Evolutionary conservation across 2,797 vertebrate genomes (phyloP).

Genomic region (Tokudaia tokunoshimensis): DNA sequence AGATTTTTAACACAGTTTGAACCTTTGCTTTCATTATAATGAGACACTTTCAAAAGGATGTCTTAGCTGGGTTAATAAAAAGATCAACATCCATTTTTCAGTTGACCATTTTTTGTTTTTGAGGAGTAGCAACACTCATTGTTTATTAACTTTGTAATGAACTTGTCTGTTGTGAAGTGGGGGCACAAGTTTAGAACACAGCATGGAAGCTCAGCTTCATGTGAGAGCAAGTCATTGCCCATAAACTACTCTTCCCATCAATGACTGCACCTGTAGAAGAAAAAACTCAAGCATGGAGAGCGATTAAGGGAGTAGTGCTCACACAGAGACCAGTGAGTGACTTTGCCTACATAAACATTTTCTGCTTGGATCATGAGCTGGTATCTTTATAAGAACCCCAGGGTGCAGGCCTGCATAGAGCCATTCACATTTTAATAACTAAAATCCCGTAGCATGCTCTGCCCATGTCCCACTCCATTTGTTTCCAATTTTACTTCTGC

Average conservation of each 20-base stretch:
- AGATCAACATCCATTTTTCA: conserved; percentile 16
- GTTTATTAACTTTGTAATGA: conserved; percentile 71
- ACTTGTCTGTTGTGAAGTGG: conserved; percentile 33
- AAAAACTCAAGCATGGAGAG: not conserved
- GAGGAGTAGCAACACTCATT: not conserved
- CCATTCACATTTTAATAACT: conserved; percentile 50
- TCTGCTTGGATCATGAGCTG: not conserved
- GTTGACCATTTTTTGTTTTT: not conserved
- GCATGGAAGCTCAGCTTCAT: not conserved
- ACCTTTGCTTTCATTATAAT: conserved; percentile 39
- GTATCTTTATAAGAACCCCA: not conserved
- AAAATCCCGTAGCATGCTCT: not conserved
- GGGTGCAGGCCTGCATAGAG: not conserved
- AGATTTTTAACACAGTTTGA: conserved; percentile 38
- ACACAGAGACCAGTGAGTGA: not conserved
- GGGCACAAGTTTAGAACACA: conserved; percentile 69
- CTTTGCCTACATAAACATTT: conserved; percentile 25
- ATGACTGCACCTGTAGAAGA: conserved; percentile 23
- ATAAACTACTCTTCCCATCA: conserved; percentile 40
- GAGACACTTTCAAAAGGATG: conserved; percentile 37
- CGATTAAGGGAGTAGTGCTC: not conserved
- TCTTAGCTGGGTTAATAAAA: conserved; percentile 48
- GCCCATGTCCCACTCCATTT: not conserved
- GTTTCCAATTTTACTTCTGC: conserved; percentile 52
- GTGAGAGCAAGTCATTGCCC: conserved; percentile 15